Base-by-base conservation (phyloP, 2,797 vertebrate species). In the Parambassis ranga region DNA sequence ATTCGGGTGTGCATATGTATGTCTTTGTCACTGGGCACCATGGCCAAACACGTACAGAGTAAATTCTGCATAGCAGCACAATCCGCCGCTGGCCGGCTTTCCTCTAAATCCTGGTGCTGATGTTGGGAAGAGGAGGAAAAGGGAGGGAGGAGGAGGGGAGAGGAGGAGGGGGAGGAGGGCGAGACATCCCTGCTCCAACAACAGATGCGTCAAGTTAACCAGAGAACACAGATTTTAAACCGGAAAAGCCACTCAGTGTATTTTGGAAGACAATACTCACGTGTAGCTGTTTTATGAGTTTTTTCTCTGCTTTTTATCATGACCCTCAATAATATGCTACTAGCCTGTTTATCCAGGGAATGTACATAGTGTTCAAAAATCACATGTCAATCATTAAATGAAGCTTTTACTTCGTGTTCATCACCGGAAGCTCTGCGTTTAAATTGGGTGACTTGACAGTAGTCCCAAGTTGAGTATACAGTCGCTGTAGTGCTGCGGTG, bases 41-140 rank as follows among this genome's bases (percentile, higher is more conserved):
- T 3, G 10, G 27, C 48, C 22, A 38, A 43, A 50, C 65, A 75
- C 26, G 14, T 26, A 27, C 5, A 43, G 37, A 27, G 71, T 41
- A 37, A 72, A 71, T 71, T 79, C 85, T 86, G 88, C 86, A 87
- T 77, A 87, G 86, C 86, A 86, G 76, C 81, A 85, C 84, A 82
- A 63, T 62, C 79, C 7, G 22, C 77, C 6, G 15, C 71, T 79
- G 82, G 15, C 71, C 79, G 82, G 79, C 78, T 69, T 6, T 32
- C 57, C 52, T 73, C 79, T 66, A 68, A 82, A 83, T 58, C 72
- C 66, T 84, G 89, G 80, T 83, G 87, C 86, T 87, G 84, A 85
- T 88, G 87, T 66, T 84, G 87, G 65, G 70, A 38, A 20, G 63
- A 63, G 60, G 56, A 61, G 32, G 30, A 36, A 49, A 38, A 58